Conservation (phyloP, 2,888 invertebrate genomes). For the Strigamia transsilvanica region DNA sequence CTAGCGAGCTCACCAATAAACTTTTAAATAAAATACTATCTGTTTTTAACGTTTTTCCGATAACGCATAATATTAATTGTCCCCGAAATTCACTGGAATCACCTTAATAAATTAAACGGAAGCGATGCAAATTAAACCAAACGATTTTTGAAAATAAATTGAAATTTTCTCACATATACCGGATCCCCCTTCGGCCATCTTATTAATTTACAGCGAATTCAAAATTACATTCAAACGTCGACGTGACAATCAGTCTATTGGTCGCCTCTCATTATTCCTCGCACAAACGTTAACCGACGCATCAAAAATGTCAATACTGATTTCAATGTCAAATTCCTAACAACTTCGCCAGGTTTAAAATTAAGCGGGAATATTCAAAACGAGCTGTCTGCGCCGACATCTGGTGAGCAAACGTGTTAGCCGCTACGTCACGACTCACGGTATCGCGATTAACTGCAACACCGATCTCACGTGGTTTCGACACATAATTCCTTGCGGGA, state of each 20-base stretch:
- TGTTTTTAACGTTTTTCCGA: background rate
- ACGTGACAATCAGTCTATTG: background rate
- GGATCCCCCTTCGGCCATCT: background rate
- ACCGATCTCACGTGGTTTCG: constrained; percentile 92
- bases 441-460: constrained; percentile 91
- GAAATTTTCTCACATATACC: background rate
- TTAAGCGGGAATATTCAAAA: constrained; percentile 2
- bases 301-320: background rate
- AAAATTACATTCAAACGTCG: background rate
- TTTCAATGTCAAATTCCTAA: background rate
- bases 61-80: constrained; percentile 56
- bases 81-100: background rate
- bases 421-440: constrained; percentile 91
- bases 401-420: constrained; percentile 64
- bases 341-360: constrained; percentile 6
- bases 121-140: background rate
- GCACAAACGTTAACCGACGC: background rate
- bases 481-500: constrained; percentile 96
- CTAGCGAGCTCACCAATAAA: background rate
- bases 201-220: background rate
- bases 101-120: background rate
- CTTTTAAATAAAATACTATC: background rate
- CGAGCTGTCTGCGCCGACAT: background rate
- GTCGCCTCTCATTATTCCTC: background rate
- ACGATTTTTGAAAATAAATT: background rate